Evolutionary conservation across 2,113 vertebrate genomes (phyloP), one percentile per base, ranked within the genome.

Genomic region (Chiloscyllium plagiosum): DNA sequence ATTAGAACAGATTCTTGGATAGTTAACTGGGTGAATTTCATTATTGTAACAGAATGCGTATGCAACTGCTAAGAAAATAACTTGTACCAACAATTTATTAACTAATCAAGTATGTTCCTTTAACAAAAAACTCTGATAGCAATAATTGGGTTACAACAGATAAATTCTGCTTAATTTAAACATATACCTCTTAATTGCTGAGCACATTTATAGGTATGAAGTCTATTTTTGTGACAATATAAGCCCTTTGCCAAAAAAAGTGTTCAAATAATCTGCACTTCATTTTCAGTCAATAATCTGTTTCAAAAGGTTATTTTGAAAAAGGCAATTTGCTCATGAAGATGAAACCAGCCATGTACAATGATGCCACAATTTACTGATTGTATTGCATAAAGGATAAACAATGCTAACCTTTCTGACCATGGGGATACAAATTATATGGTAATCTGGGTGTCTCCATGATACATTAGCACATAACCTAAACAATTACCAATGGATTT

Each of bases 61-160:
- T 10, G 66, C 69, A 52, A 7, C 42, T 50, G 42, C 13, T 50
- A 52, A 95, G 69, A 52, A 26, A 95, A 33, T 70, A 76, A 69
- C 69, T 22, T 12, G 6, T 76, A 50, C 47, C 52, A 42, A 95
- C 42, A 72, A 69, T 19, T 95, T 95, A 76, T 47, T 95, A 69
- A 94, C 92, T 94, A 70, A 94, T 94, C 92, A 95, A 72, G 69
- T 50, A 17, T 52, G 72, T 76, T 95, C 69, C 15, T 95, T 95
- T 76, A 70, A 94, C 24, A 47, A 52, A 69, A 76, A 33, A 52
- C 0, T 26, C 17, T 50, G 22, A 72, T 50, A 50, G 29, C 15
- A 66, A 22, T 42, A 66, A 66, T 93, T 66, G n/a, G 69, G 50
- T 52, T 52, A 33, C 4, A 76, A 42, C 68, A 33, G 37, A 47